Base-by-base conservation (phyloP, 92 coral and sea anemone genomes). In the Hydrozoanthus gracilis region DNA sequence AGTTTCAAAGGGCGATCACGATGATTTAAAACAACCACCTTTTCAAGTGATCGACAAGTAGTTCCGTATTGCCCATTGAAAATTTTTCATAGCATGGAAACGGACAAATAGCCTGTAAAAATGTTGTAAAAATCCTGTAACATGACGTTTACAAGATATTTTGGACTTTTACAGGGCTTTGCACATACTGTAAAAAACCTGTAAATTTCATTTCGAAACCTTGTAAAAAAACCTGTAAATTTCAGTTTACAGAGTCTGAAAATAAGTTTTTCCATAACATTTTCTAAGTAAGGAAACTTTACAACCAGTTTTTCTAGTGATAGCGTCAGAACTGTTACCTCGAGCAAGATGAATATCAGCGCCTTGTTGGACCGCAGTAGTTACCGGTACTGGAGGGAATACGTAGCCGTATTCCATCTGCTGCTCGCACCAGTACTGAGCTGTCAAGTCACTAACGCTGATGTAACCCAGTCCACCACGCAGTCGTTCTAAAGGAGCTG, bases 381-480 rank as follows among this genome's bases (percentile, higher is more conserved):
- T 65, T 45, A 77, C 86, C 11, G 74, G 92, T 11, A 79, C 78
- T 47, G 91, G 86, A 44, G 91, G 86, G 4, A 61, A 46, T 7
- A 68, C 46, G 77, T 88, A 92, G 82, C 79, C 72, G 71, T 92
- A 92, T 9, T 92, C 94, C 94, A 92, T 89, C 83, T 92, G 90
- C 73, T 92, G 92, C 48, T 92, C 94, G 48, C 94, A 92, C 94
- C 94, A 92, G 73, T 62, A 89, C 86, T 92, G 94, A 9, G 92
- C 79, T 16, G 88, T 79, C 46, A 92, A 74, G 83, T 89, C 91
- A 74, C 84, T 92, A 45, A 92, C 94, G 65, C 92, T 92, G 67
- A 92, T 55, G 72, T 92, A 92, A 5, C 91, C 92, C 44, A 48
- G 82, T 35, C 87, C 83, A n/a, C 92, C 84, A 65, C 89, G 86